phyloP scores from a whole-genome alignment of 2,113 vertebrate species.

The Entomyzon cyanotis region DNA sequence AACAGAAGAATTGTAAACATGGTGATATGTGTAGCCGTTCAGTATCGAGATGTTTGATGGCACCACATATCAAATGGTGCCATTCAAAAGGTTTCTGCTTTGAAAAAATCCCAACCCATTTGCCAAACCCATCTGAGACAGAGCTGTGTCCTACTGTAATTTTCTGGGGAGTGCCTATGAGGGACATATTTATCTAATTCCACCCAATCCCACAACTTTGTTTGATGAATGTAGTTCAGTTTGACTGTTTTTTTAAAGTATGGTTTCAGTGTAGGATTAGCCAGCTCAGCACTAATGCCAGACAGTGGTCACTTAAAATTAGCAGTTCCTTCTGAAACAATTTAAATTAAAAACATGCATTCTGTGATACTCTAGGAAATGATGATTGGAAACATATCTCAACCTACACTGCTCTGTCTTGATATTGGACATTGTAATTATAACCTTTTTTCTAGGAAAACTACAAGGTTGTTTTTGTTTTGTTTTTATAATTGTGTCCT shows the following conservation, averaged over 20 bases:
- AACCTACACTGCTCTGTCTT: neutral
- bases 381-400: slow-evolving; percentile 54
- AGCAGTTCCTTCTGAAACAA: slow-evolving; percentile 59
- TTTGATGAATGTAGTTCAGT: slow-evolving; percentile 73
- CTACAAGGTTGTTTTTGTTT: slow-evolving; percentile 20
- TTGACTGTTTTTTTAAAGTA: slow-evolving; percentile 62
- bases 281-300: slow-evolving; percentile 71
- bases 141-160: slow-evolving; percentile 65
- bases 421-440: slow-evolving; percentile 8
- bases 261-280: slow-evolving; percentile 61
- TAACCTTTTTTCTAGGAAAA: slow-evolving; percentile 53
- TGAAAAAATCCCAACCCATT: slow-evolving; percentile 12
- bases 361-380: slow-evolving; percentile 20
- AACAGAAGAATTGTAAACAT: neutral
- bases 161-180: slow-evolving; percentile 67
- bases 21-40: neutral
- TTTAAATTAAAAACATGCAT: slow-evolving; percentile 60
- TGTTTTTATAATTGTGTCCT: slow-evolving; percentile 69
- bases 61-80: neutral
- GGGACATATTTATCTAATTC: slow-evolving; percentile 70
- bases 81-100: slow-evolving; percentile 22
- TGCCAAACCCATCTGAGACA: slow-evolving; percentile 68
- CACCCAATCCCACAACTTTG: slow-evolving; percentile 48
- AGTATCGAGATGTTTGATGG: neutral
- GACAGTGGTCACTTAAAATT: slow-evolving; percentile 74